Base-by-base conservation (phyloP, 2,113 vertebrate species). In the Colaptes auratus region DNA sequence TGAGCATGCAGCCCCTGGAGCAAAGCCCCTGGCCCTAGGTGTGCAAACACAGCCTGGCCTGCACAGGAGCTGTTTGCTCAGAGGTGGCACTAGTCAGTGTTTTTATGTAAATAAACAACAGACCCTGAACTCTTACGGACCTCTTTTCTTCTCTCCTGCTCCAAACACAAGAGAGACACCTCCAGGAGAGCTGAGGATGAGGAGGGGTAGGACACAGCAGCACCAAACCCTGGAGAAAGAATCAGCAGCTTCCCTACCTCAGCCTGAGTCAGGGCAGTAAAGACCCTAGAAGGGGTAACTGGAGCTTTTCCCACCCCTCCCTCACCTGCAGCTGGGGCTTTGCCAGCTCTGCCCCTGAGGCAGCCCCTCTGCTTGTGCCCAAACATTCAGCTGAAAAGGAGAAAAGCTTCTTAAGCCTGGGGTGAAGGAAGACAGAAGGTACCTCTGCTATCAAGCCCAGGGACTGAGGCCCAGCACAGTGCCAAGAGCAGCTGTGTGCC, bases 41-140 rank as follows among this genome's bases (percentile, higher is more conserved):
- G 42, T 84, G 91, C 81, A 75, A 14, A 42, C 58, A 25, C 6
- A n/a, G 83, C 79, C 61, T 2, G 15, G 48, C 59, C 94, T 46
- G 64, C 61, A 9, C 65, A 8, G 69, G 75, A 59, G 24, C 50
- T 52, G 50, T 52, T 25, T 52, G 50, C 50, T 71, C 76, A 48
- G 76, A 66, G 69, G 50, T 90, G 72, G 88, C 77, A 73, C 77
- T 75, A 58, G 65, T 93, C 93, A 6, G 56, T 91, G 70, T 93
- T 96, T 95, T 94, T 95, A 94, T 82, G 87, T 94, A 96, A 97
- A 97, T 96, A 97, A 97, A 96, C 82, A 86, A 94, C 55, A 83
- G 85, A 96, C 61, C 95, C 96, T 78, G 64, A 78, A 30, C 3
- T 6, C 11, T 0, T 0, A 4, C 3, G 2, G 15, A 28, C 53